These are phyloP conservation scores for Neodiprion virginianus DNA, from an alignment of 1,140 invertebrate species.

Conservation along the genomic window DNA sequence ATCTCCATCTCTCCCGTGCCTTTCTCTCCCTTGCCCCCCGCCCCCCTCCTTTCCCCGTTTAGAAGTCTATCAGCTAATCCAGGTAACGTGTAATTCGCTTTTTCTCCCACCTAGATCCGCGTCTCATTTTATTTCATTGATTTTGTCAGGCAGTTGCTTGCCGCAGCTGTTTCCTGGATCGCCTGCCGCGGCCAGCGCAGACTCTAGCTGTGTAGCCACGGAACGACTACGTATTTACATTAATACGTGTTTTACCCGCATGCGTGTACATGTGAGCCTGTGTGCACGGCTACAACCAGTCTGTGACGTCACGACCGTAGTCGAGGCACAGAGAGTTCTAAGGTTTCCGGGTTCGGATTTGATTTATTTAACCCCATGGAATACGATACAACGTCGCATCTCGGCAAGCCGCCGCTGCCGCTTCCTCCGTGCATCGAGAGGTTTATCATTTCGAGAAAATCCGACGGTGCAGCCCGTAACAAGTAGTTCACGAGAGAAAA, in stretches of 20 bases:
- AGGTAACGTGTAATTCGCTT: background rate
- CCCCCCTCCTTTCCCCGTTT: background rate
- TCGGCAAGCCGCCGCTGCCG: background rate
- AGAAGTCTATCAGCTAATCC: too few relatives aligned
- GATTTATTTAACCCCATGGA: slow-evolving; percentile 10
- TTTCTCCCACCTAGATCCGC: background rate
- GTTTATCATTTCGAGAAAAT: too few relatives aligned
- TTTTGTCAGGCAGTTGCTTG: background rate
- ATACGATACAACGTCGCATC: background rate
- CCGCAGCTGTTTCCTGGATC: background rate
- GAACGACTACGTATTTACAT: background rate
- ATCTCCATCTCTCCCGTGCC: background rate
- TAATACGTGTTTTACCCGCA: background rate
- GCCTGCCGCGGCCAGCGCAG: background rate
- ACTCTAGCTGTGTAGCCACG: background rate
- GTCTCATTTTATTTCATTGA: slow-evolving; percentile 6
- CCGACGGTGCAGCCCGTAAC: too few relatives aligned
- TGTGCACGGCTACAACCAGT: slow-evolving; percentile 3
- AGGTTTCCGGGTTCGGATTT: slow-evolving; percentile 10
- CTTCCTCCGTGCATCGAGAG: too few relatives aligned
- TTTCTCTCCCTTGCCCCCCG: background rate
- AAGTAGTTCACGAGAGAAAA: too few relatives aligned
- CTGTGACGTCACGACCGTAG: slow-evolving; percentile 10
- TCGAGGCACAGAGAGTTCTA: background rate
- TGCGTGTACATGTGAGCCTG: background rate